Conservation (phyloP, 2,797 vertebrate species). For the Etheostoma perlongum region DNA sequence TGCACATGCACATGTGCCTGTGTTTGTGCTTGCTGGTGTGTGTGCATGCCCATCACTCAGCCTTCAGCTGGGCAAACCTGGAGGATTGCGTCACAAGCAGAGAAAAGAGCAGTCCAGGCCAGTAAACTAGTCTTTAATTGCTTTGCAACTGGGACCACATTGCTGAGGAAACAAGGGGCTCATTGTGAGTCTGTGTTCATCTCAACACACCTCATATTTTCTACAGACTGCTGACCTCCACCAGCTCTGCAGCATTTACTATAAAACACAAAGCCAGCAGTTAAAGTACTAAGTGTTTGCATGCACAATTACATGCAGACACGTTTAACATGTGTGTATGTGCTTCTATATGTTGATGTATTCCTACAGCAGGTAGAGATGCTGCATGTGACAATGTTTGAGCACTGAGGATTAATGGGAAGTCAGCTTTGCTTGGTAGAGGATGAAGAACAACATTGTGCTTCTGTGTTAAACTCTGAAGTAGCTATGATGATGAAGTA, state of each 20-base stretch:
- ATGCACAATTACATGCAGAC: conserved; percentile 59
- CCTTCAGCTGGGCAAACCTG: conserved; percentile 67
- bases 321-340: conserved; percentile 23
- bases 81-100: conserved; percentile 73
- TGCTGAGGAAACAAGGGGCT: conserved; percentile 80
- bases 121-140: conserved; percentile 85
- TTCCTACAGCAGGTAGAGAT: conserved; percentile 32
- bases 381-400: conserved; percentile 10
- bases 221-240: conserved; percentile 65
- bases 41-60: conserved; percentile 66
- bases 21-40: conserved; percentile 34
- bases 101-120: conserved; percentile 69
- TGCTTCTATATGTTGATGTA: conserved; percentile 22
- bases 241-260: conserved; percentile 65
- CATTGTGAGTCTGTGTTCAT: conserved; percentile 82
- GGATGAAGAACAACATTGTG: conserved; percentile 67
- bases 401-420: conserved; percentile 41
- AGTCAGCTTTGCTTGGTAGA: conserved; percentile 40
- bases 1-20: conserved; percentile 40
- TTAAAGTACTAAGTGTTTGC: conserved; percentile 70
- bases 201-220: conserved; percentile 82
- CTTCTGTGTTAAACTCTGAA: conserved; percentile 64
- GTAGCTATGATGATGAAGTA: conserved; percentile 57
- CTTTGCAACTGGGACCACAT: conserved; percentile 82
- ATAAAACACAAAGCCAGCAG: conserved; percentile 76